Evolutionary conservation across 2,797 vertebrate genomes (phyloP), one percentile per base, ranked within the genome.

Genomic region (Sebastes minor): DNA sequence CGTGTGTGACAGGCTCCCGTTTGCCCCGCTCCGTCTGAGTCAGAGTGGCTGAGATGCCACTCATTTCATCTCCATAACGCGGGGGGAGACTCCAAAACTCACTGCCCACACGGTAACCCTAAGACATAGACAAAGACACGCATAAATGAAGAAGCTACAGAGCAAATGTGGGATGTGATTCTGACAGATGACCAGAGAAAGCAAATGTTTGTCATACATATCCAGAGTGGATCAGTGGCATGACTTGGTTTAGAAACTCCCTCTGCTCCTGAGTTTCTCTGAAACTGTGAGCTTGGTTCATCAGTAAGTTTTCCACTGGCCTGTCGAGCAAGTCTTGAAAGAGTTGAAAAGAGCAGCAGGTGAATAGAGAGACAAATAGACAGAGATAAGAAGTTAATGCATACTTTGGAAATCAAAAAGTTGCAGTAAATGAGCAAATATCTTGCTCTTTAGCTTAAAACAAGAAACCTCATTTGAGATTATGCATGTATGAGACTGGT

Each of bases 71-170:
- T 71, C 97, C 97, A 74, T 96, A 91, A 30, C 20, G 89, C 66
- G 96, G 94, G 0, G 97, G 95, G 59, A 95, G 87, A 35, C 67
- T 96, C 98, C 98, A 99, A 93, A 99, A 99, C 79, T 96, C 97
- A 2, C 92, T 95, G 69, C 95, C 96, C 68, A 94, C 92, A 55
- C 74, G 92, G 46, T 87, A 81, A 62, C 94, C 96, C 98, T 99
- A 62, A 49, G 11, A 84, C 52, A 86, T 10, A 59, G 59, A 85
- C 30, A 69, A 77, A 74, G 35, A 65, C 23, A 46, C 33, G 33
- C 2, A 64, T 9, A 8, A 66, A 12, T 28, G 8, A 74, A 76
- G 22, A 80, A 32, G 20, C 11, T 35, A n/a, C 13, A 14, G 2
- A 74, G 64, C 20, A 10, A 49, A 63, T 18, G 5, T 71, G 8